Base-by-base conservation (phyloP, 1,140 invertebrate species). In the Atta texana region DNA sequence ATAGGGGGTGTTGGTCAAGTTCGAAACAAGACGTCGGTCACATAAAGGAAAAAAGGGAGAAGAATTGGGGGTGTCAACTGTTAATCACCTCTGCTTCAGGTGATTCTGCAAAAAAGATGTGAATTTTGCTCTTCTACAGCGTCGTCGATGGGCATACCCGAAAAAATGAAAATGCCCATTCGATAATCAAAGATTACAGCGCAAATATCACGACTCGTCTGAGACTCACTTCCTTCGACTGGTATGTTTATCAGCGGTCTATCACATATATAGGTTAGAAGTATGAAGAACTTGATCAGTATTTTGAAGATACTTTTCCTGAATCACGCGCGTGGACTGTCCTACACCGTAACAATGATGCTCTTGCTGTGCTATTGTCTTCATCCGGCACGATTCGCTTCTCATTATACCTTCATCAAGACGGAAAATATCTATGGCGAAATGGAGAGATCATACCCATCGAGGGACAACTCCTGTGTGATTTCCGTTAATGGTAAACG, bases 371-470 rank as follows among this genome's bases (percentile, higher is more conserved):
- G 28, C 24, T 95, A 94, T 64, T 95, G 94, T 16, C 80, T 96
- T 0, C 90, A 94, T 86, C 95, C 95, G 7, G 89, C 78, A 1
- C 88, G 95, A 72, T 96, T 96, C 89, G 95, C 95, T 0, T 93
- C 94, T 0, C 94, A 95, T 57, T 95, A 95, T 31, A 91, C 89
- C 66, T 93, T 94, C 55, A 95, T 96, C 10, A 91, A 94, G 63
- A 75, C 90, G 0, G 92, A 95, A 63, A 92, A 95, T 18, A 96
- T 96, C 21, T 87, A 86, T 12, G 86, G 91, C 34, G 93, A 95
- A 74, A 85, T 96, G 28, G 95, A 95, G 77, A 93, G 86, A 53
- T 93, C 94, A 14, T 95, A 94, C 57, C 87, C 92, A 0, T 85
- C 92, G 0, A 87, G 87, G 28, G 92, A 92, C 10, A 95, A 95